Evolutionary conservation across 2,888 invertebrate genomes (phyloP), one percentile per base, ranked within the genome.

Genomic region (Acleris laterana): DNA sequence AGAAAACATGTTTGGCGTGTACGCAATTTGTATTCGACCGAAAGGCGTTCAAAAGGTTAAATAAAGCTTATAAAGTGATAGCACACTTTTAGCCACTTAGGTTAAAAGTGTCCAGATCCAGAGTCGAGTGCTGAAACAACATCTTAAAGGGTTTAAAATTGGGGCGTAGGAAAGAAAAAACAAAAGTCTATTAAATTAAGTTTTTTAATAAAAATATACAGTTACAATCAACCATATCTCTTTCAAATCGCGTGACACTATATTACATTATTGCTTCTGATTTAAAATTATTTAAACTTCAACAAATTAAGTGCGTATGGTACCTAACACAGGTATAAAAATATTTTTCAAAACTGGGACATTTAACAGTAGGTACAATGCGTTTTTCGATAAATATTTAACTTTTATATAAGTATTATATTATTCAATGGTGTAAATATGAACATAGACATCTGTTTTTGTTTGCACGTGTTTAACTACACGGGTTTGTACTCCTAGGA

Each of bases 141-240:
- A 44, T 58, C 22, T 1, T 13, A 13, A 50, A 51, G 51, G 20
- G 2, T 9, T 19, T 16, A 6, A n/a, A 17, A 32, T 53, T 11
- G 20, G 55, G 20, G 11, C 9, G 22, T 16, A 13, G 59, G 6
- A 60, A 42, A 42, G 38, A 59, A 64, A 25, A n/a, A 32, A 28
- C 1, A 17, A 38, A 13, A 38, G 38, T 11, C 38, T 38, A 48
- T 32, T 1, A 49, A 49, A 49, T 60, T 19, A 46, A 46, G 44
- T 64, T 57, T 67, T 68, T 63, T 63, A 63, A 63, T 63, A 68
- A 68, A 68, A 68, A 68, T 63, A 68, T 68, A 68, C 63, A 60
- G 56, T 63, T 59, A 59, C 58, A 68, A 58, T 60, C 51, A 50
- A 32, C 63, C 68, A 59, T 68, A 32, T 51, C 60, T 17, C n/a